Evolutionary conservation across 2,888 invertebrate species (phyloP), one percentile per base, ranked within the genome.

Genomic region (Megamerina dolium): DNA sequence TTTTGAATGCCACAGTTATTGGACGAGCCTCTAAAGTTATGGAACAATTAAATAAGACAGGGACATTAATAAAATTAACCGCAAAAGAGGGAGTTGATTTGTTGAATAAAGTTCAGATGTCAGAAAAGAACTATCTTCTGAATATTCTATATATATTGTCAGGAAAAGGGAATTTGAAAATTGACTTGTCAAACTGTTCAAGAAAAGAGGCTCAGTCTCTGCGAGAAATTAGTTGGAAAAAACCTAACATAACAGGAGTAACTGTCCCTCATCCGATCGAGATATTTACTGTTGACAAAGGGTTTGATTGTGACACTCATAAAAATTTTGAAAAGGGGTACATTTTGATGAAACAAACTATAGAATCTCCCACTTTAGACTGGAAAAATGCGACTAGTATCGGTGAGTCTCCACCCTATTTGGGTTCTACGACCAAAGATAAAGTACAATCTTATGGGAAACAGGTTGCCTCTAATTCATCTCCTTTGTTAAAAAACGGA

Each of bases 361-460:
- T n/a, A n/a, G n/a, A n/a, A n/a, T n/a, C n/a, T n/a, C n/a, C n/a
- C n/a, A n/a, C n/a, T n/a, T n/a, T n/a, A n/a, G n/a, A 18, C 4
- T 18, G 34, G 34, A 12, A 4, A 13, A 34, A 17, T 8, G 34
- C 17, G 8, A 20, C 5, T 8, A 19, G 4, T 10, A 19, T 18
- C n/a, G 19, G 18, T 34, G 6, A 4, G 8, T 9, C 19, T 19
- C 3, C 13, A 17, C 19, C 19, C n/a, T 18, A 34, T 18, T 18
- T 34, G 10, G 34, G 34, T 4, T 34, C 34, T 19, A 34, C 5
- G 12, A 34, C 34, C 5, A 19, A 4, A 9, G 34, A 34, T 19
- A 34, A 34, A 34, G 19, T 34, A 9, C 18, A 34, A 34, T 18
- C 18, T 18, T 34, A 18, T 18, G 34, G 34, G 20, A 19, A 34